Percentiles rank a stretch among this genome's conserved stretches.
phyloP scores from a whole-genome alignment of 2,888 invertebrate species.

The Calameuta idolon region DNA sequence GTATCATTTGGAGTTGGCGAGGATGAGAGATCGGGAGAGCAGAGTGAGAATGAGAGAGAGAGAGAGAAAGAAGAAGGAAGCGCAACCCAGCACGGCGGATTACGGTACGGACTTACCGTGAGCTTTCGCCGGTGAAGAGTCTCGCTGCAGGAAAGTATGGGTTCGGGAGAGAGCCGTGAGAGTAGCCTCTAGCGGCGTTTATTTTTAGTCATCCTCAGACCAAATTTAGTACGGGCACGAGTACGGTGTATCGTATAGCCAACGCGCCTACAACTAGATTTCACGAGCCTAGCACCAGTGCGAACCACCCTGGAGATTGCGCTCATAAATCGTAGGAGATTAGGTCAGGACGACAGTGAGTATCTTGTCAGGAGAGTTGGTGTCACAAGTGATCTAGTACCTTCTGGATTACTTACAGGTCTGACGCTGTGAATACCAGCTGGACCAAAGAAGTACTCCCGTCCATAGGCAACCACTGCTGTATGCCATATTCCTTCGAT shows the following conservation, averaged over 20 bases:
- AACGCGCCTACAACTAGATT: constrained; percentile 38
- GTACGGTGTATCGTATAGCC: constrained; percentile 61
- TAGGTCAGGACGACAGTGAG: neutral
- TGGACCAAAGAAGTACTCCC: constrained; percentile 90
- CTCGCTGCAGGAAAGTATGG: constrained; percentile 42
- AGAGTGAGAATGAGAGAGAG: constrained; percentile 21
- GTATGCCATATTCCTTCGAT: constrained; percentile 96
- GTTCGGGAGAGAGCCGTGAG: constrained; percentile 38
- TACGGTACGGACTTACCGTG: constrained; percentile 46
- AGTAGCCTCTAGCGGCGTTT: constrained; percentile 41
- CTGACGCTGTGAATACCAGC: constrained; percentile 82
- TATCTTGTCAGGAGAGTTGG: neutral
- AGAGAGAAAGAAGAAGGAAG: constrained; percentile 20
- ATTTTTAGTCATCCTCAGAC: constrained; percentile 62
- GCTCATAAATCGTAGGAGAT: neutral
- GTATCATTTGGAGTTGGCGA: constrained; percentile 21
- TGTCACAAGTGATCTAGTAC: neutral
- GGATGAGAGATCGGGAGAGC: neutral
- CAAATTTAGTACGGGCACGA: constrained; percentile 63
- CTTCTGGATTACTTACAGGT: constrained; percentile 78
- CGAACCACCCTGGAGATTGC: neutral
- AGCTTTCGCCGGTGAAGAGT: constrained; percentile 43
- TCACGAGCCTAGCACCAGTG: constrained; percentile 19
- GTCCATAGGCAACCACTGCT: constrained; percentile 86
- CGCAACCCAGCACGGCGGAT: neutral